phyloP scores from a whole-genome alignment of 2,888 invertebrate genomes.

The Dasysyrphus tricinctus region DNA sequence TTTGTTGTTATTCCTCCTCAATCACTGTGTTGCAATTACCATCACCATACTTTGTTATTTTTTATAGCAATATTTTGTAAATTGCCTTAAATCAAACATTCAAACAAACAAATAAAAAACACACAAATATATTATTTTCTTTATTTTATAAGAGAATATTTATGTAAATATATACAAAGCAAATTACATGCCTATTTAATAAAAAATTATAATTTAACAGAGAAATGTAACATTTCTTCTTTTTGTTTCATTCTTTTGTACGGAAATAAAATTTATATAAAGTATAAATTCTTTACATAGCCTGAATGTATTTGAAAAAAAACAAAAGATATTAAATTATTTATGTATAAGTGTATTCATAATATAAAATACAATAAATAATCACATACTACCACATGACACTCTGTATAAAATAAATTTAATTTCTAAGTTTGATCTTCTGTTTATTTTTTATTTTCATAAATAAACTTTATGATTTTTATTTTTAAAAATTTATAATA shows the following conservation, averaged over 20 bases:
- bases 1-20: conserved; percentile 25
- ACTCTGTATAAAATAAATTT: conserved; percentile 64
- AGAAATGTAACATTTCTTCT: conserved; percentile 35
- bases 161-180: conserved; percentile 65
- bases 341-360: conserved; percentile 55
- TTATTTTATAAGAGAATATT: conserved; percentile 69
- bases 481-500: conserved; percentile 5
- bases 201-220: conserved; percentile 33
- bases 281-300: conserved; percentile 48
- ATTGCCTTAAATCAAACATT: conserved; percentile 59
- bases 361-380: conserved; percentile 36
- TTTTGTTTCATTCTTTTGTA: conserved; percentile 43
- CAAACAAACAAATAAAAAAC: conserved; percentile 18
- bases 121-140: conserved; percentile 64
- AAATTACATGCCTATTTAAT: conserved; percentile 19
- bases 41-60: conserved; percentile 26
- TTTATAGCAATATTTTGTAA: conserved; percentile 30
- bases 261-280: conserved; percentile 37
- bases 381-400: conserved; percentile 69
- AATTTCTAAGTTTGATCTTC: conserved; percentile 28
- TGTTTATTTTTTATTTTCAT: conserved; percentile 40
- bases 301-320: conserved; percentile 50
- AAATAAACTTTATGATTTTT: conserved; percentile 39
- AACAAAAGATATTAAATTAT: conserved; percentile 68
- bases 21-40: conserved; percentile 37